A percentile compares a stretch with the other conserved stretches of the same genome.
Conservation (phyloP, 2,888 invertebrate genomes). For the Drosophila prostipennis region DNA sequence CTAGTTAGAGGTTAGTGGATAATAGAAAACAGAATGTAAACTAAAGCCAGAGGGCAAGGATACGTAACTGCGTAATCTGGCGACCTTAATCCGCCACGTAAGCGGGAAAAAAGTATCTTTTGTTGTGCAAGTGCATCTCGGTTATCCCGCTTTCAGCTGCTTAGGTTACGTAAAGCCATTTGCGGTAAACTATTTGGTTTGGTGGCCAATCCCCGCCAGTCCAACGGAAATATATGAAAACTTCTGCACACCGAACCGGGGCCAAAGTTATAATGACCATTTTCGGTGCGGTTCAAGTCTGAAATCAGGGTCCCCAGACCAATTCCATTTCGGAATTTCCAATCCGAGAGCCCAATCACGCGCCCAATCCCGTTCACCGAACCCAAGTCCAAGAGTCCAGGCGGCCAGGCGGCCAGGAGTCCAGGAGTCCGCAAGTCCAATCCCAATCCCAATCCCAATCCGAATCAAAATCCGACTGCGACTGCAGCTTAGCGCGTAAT, state of each 20-base stretch:
- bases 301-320: conserved; percentile 2
- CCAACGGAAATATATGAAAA: conserved; percentile 6
- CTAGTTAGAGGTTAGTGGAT: no score
- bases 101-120: background rate
- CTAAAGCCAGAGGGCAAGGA: background rate
- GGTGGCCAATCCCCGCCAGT: no score
- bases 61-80: background rate
- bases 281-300: conserved; percentile 7
- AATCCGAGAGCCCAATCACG: conserved; percentile 12
- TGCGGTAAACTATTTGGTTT: background rate
- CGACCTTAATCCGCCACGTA: conserved; percentile 9
- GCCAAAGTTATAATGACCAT: conserved; percentile 64
- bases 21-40: background rate
- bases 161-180: conserved; percentile 37
- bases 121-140: conserved; percentile 8
- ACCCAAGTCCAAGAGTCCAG: conserved; percentile 2
- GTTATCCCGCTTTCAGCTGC: background rate
- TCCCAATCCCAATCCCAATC: conserved; percentile 10
- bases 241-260: background rate
- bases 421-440: no score
- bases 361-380: conserved; percentile 2
- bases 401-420: background rate
- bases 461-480: conserved; percentile 27
- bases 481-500: conserved; percentile 57
- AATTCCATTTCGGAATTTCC: conserved; percentile 20